These are phyloP conservation scores for Peromyscus polionotus DNA, from an alignment of 2,113 vertebrate genomes.

Conservation along the genomic window DNA sequence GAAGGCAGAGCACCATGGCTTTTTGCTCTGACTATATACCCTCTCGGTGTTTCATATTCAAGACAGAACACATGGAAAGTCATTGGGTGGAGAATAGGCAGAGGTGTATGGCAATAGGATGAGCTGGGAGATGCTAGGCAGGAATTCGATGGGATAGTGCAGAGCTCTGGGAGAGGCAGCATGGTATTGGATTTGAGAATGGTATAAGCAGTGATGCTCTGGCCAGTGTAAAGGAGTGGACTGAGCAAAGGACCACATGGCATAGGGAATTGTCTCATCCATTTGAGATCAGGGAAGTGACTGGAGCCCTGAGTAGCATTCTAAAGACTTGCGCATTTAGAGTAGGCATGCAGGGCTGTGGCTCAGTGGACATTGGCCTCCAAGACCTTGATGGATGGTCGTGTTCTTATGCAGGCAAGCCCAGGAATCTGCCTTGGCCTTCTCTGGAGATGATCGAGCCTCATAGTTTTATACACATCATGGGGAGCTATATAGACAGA, in stretches of 20 bases:
- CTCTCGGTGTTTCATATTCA: fast-evolving
- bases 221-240: background rate
- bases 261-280: background rate
- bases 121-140: background rate
- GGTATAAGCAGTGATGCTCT: background rate
- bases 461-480: background rate
- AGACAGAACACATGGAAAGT: background rate
- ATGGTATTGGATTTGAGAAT: too few relatives aligned
- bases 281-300: background rate
- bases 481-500: fast-evolving
- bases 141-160: fast-evolving
- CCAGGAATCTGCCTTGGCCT: background rate
- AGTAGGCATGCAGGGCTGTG: background rate
- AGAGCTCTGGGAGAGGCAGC: background rate
- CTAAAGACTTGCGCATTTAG: background rate
- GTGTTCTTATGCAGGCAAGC: background rate
- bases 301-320: too few relatives aligned
- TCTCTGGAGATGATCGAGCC: background rate
- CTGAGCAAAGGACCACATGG: background rate
- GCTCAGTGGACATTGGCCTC: background rate
- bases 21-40: background rate
- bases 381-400: background rate
- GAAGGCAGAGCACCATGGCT: background rate
- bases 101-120: too few relatives aligned
- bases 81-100: fast-evolving